Base-by-base conservation (phyloP, 2,797 vertebrate genomes). In the Poeciliopsis turneri region DNA sequence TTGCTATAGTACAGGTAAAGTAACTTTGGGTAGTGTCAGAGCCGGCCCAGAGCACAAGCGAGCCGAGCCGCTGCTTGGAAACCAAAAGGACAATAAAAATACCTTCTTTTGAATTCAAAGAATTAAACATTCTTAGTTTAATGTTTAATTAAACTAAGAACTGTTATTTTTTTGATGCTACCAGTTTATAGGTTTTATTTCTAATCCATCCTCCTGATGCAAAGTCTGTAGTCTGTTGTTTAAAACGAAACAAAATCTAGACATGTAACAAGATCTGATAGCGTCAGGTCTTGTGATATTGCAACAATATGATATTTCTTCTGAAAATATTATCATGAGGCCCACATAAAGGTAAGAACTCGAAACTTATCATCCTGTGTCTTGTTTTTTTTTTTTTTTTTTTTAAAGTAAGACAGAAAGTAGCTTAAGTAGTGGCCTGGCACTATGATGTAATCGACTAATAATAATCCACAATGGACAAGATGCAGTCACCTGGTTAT, bases 11-110 rank as follows among this genome's bases (percentile, higher is more conserved):
- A 75, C 59, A 72, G 30, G 76, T 49, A 9, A 47, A 77, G 66
- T 75, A 78, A 80, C 57, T 68, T 55, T 84, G 78, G 20, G 74
- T 76, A 47, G 5, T 78, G 68, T n/a, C 68, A 18, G 68, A 70
- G 39, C 25, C 41, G 68, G 13, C 68, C 68, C 68, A 43, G 6
- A 6, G 3, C 1, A 45, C 1, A 69, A n/a, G 39, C 66, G 28
- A 43, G 39, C 39, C 15, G 15, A 3, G 23, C 11, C 43, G 39
- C 39, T 43, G 25, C 36, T 41, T 43, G 7, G 23, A 6, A 69
- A 69, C 41, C 23, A 10, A 25, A 6, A 69, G 66, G 43, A 18
- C 59, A 61, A 61, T 66, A 4, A 39, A 66, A 66, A 39, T 0
- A 33, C 59, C 7, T 41, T 68, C 16, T 68, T 18, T 68, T 39